Conservation (phyloP, 2,113 vertebrate species). For the Chiloscyllium plagiosum region DNA sequence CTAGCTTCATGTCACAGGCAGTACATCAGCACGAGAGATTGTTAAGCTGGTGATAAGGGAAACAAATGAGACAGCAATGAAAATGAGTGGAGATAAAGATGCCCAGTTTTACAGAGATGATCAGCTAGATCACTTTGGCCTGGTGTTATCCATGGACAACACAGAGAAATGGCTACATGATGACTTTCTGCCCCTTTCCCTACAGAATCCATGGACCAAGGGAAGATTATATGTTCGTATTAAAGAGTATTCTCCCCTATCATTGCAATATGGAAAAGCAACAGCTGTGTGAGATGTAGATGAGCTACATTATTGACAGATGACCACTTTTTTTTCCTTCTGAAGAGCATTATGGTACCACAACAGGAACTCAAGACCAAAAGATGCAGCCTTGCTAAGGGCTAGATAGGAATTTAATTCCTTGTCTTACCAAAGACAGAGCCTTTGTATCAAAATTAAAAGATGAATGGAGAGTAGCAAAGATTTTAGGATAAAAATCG, state of each 20-base stretch:
- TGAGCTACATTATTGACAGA: neutral
- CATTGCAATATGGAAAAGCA: slow-evolving; percentile 66
- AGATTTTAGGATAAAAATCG: neutral
- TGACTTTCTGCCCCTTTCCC: slow-evolving; percentile 69
- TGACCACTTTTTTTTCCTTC: neutral
- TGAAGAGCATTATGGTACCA: neutral
- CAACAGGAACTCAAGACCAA: neutral
- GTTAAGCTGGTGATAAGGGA: slow-evolving; percentile 78
- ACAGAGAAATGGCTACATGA: slow-evolving; percentile 77
- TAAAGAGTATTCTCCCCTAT: slow-evolving; percentile 73
- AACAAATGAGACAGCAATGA: slow-evolving; percentile 64
- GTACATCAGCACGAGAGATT: slow-evolving; percentile 68
- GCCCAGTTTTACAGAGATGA: slow-evolving; percentile 60
- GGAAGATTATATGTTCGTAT: slow-evolving; percentile 74
- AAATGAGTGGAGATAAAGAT: slow-evolving; percentile 49
- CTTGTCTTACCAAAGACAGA: slow-evolving; percentile 24
- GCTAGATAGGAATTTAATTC: neutral
- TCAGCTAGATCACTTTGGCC: slow-evolving; percentile 75
- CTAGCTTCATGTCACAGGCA: slow-evolving; percentile 69
- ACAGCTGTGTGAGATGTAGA: slow-evolving; percentile 68
- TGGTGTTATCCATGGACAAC: slow-evolving; percentile 62
- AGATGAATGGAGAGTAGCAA: neutral
- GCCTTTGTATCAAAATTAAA: neutral
- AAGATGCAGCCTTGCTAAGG: neutral
- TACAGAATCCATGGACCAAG: slow-evolving; percentile 66